Evolutionary conservation across 2,888 invertebrate species (phyloP).

Genomic region (Chrysolina haemoptera): DNA sequence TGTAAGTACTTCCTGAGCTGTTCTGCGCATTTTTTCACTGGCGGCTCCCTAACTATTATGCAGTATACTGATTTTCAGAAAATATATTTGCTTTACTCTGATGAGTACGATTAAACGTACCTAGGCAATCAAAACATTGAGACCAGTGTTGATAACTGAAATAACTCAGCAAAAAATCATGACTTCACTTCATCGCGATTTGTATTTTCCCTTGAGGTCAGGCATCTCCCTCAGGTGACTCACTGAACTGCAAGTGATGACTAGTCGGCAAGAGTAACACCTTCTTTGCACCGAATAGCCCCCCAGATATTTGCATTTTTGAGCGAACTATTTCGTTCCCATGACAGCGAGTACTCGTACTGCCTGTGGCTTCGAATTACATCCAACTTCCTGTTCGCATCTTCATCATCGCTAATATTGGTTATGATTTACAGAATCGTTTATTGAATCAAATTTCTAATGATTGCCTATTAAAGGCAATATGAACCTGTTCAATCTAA

Average conservation of each 20-base stretch:
- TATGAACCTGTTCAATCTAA: constrained; percentile 6
- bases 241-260: constrained; percentile 1
- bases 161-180: background rate
- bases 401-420: constrained; percentile 10
- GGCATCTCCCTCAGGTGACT: background rate
- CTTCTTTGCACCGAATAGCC: background rate
- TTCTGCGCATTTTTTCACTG: too few species aligned
- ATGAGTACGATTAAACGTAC: too few species aligned
- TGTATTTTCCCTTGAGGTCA: background rate
- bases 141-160: too few species aligned
- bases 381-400: constrained; percentile 7
- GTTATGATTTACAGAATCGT: constrained; percentile 16
- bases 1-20: too few species aligned
- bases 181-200: background rate
- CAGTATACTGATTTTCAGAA: too few species aligned
- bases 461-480: constrained; percentile 18
- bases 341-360: background rate
- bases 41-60: too few species aligned
- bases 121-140: too few species aligned
- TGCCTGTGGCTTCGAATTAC: constrained; percentile 10
- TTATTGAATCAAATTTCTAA: constrained; percentile 14
- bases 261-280: constrained; percentile 4
- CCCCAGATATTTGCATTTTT: constrained; percentile 8
- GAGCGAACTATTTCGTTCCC: constrained; percentile 1
- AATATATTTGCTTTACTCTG: too few species aligned